These are phyloP conservation scores for Nephrotoma flavescens DNA, from an alignment of 2,888 invertebrate species.

Conservation along the genomic window DNA sequence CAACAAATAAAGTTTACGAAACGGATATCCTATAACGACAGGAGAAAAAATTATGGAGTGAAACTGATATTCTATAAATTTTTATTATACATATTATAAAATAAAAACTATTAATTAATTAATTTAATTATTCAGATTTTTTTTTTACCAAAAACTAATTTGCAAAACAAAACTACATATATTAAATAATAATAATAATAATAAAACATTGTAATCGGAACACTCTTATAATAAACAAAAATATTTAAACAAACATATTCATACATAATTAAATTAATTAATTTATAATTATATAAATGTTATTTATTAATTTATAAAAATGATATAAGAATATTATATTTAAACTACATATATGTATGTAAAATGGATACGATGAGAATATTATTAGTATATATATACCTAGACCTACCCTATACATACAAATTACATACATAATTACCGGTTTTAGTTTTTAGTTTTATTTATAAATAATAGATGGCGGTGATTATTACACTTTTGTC, in stretches of 20 bases:
- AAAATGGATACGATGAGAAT: neutral
- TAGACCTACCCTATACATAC: too few species aligned
- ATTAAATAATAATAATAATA: neutral
- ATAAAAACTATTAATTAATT: neutral
- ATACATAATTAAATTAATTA: neutral
- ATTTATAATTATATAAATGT: neutral
- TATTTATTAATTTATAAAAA: neutral
- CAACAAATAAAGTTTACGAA: constrained; percentile 74
- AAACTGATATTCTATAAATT: constrained; percentile 22
- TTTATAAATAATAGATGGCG: neutral
- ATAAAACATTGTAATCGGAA: neutral
- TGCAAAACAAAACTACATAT: neutral
- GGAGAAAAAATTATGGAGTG: constrained; percentile 26
- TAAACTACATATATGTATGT: neutral
- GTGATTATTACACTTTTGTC: neutral
- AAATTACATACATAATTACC: too few species aligned
- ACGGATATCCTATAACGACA: constrained; percentile 81
- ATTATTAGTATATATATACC: neutral
- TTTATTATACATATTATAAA: neutral
- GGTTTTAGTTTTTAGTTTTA: too few species aligned
- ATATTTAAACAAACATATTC: neutral
- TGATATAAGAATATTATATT: neutral
- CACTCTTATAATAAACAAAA: neutral
- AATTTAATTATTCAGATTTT: neutral
- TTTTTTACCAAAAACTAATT: neutral